Percentiles rank a stretch among this genome's conserved stretches.
Conservation (phyloP, 2,113 vertebrate species). For the Sminthopsis crassicaudata region DNA sequence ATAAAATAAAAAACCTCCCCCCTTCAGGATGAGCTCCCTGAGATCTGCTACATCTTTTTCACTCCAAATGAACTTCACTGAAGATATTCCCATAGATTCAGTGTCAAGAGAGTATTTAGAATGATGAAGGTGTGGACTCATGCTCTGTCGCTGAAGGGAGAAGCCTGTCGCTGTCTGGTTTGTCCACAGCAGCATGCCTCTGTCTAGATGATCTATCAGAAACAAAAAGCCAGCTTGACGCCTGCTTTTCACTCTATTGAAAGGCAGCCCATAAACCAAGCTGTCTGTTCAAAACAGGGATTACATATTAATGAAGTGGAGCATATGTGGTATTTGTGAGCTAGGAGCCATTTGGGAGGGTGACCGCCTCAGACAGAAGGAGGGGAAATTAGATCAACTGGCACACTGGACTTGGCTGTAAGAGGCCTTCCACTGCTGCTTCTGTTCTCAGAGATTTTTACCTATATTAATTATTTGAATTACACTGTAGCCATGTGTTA, state of each 20-base stretch:
- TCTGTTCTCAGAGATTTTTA: neutral
- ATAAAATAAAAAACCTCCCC: neutral
- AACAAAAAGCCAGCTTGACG: slow-evolving; percentile 52
- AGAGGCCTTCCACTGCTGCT: neutral
- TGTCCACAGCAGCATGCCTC: slow-evolving; percentile 31
- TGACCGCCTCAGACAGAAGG: neutral
- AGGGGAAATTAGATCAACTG: neutral
- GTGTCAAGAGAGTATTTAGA: slow-evolving; percentile 12
- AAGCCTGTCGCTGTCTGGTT: neutral
- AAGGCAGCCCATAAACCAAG: slow-evolving; percentile 1
- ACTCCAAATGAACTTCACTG: neutral
- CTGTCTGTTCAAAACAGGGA: neutral
- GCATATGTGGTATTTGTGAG: neutral
- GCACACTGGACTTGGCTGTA: neutral
- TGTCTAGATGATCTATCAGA: slow-evolving; percentile 30
- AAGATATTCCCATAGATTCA: neutral
- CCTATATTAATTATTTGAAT: neutral
- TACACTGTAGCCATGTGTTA: neutral
- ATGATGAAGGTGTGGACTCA: neutral
- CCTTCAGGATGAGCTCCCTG: neutral
- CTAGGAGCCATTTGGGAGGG: neutral
- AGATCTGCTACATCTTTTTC: neutral
- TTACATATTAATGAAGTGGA: slow-evolving; percentile 27
- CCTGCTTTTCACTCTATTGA: slow-evolving; percentile 8
- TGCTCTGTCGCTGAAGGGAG: slow-evolving; percentile 20